These are phyloP conservation scores for Luffia ferchaultella DNA, from an alignment of 2,888 invertebrate genomes.

Conservation along the genomic window DNA sequence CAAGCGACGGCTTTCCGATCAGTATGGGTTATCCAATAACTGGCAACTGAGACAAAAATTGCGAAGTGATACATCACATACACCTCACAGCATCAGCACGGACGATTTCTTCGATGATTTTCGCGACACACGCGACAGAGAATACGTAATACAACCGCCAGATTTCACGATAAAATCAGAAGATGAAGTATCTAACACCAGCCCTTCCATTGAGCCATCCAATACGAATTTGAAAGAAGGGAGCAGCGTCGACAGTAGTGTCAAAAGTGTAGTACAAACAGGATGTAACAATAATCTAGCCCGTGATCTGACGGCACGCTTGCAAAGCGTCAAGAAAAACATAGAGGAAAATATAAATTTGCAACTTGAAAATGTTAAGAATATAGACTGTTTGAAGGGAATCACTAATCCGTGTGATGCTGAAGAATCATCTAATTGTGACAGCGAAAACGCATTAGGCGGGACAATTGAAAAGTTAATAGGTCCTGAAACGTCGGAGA, in stretches of 20 bases:
- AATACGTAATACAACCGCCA: constrained; percentile 18
- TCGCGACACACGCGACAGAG: constrained; percentile 29
- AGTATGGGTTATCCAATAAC: constrained; percentile 12
- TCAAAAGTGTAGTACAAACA: constrained; percentile 28
- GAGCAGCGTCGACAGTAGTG: constrained; percentile 22
- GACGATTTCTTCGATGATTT: constrained; percentile 28
- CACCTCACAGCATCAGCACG: not conserved
- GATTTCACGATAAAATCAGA: constrained; percentile 19
- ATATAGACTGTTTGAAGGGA: constrained; percentile 32
- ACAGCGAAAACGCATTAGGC: not conserved
- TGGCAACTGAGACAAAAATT: not conserved
- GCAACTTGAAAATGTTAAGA: constrained; percentile 34
- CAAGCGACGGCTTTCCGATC: constrained; percentile 34
- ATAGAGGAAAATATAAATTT: constrained; percentile 29
- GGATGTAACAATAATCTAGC: constrained; percentile 19
- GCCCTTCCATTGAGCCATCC: constrained; percentile 7
- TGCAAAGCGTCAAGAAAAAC: constrained; percentile 22
- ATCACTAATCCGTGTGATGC: constrained; percentile 24
- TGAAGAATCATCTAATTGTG: constrained; percentile 13
- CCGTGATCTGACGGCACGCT: constrained; percentile 22
- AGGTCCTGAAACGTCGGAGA: not conserved
- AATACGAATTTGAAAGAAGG: constrained; percentile 22
- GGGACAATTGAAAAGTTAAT: not conserved
- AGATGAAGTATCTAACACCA: too few species aligned
- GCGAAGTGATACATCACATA: not conserved